Evolutionary conservation across 2,113 vertebrate genomes (phyloP).

Genomic region (Oryzias woworae): DNA sequence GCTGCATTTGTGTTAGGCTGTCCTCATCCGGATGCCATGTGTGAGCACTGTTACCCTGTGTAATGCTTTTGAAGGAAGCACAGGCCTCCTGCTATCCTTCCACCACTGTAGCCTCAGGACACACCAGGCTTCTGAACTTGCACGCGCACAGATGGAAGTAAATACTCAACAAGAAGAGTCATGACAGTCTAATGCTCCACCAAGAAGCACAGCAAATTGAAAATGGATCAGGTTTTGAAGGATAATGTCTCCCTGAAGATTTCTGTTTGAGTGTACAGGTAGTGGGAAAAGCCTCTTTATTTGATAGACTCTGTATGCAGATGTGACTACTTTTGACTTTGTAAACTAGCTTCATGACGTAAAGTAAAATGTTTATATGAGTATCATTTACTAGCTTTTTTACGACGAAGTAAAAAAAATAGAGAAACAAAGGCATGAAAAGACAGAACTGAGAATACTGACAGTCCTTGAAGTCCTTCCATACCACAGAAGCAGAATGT

Average conservation of each 20-base stretch:
- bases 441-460: not conserved
- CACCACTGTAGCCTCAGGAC: conserved; percentile 53
- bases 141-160: conserved; percentile 39
- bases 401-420: not conserved
- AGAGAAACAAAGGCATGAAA: not conserved
- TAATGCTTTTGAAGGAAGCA: conserved; percentile 57
- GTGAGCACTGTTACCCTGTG: conserved; percentile 29
- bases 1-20: conserved; percentile 21
- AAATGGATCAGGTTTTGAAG: not conserved
- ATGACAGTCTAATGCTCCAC: conserved; percentile 1
- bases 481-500: not conserved
- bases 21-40: conserved; percentile 34
- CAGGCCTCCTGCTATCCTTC: conserved; percentile 50
- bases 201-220: conserved; percentile 7
- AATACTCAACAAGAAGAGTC: conserved; percentile 24
- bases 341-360: not conserved
- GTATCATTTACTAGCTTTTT: not conserved
- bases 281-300: not conserved
- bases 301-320: not conserved
- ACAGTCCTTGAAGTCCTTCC: not conserved
- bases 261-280: too few species aligned
- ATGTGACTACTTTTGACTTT: not conserved
- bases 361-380: not conserved
- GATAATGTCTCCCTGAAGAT: not conserved
- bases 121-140: conserved; percentile 22